phyloP scores from a whole-genome alignment of 2,113 vertebrate genomes.

The Centropus unirufus region DNA sequence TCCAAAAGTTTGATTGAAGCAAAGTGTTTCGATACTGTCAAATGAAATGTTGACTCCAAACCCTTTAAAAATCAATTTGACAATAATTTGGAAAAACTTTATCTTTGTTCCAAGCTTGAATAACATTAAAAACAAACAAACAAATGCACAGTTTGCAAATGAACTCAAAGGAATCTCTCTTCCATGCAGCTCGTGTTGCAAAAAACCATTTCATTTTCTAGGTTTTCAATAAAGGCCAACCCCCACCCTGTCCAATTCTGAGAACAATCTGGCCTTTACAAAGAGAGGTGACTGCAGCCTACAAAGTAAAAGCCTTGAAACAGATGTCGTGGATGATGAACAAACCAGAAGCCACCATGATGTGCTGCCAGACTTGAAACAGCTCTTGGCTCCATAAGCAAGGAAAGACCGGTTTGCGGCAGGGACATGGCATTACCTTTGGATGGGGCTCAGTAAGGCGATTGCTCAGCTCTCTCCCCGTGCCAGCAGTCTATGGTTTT shows the following conservation, averaged over 20 bases:
- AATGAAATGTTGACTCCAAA: slow-evolving; percentile 35
- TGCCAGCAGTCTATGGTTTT: neutral
- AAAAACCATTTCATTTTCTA: neutral
- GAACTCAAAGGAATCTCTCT: neutral
- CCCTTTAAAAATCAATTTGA: slow-evolving; percentile 60
- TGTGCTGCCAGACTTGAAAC: neutral
- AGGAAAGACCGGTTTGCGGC: neutral
- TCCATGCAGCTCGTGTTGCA: neutral
- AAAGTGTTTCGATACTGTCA: slow-evolving; percentile 12
- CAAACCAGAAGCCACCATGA: neutral
- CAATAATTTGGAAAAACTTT: slow-evolving; percentile 54
- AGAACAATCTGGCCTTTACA: neutral
- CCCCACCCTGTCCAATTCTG: neutral
- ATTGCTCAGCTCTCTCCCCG: fast-evolving
- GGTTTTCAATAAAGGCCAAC: neutral
- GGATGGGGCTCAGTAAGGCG: neutral
- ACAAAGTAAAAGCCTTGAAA: neutral
- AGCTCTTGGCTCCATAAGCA: neutral
- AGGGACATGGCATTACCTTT: neutral
- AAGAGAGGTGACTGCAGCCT: neutral
- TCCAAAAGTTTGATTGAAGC: slow-evolving; percentile 35
- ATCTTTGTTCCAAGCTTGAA: slow-evolving; percentile 47
- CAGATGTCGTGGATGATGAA: neutral
- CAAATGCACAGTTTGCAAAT: slow-evolving; percentile 20
- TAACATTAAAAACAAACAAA: slow-evolving; percentile 51